A percentile compares a stretch with the other conserved stretches of the same genome.
Evolutionary conservation across 2,113 vertebrate species (phyloP).

Genomic region (Leptodactylus fuscus): DNA sequence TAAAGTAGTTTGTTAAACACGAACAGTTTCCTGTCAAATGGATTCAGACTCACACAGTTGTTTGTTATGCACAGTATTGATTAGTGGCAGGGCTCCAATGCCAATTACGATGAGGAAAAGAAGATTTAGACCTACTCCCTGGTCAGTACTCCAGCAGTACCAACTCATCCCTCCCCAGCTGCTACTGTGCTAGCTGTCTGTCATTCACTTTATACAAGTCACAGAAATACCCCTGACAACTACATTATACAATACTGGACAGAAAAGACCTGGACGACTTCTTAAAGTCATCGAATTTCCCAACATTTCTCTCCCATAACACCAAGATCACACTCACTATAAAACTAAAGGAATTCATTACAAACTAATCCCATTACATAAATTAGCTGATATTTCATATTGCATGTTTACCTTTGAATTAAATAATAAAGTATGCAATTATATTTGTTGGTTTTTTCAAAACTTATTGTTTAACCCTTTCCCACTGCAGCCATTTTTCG

Average conservation of each 20-base stretch:
- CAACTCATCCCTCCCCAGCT: neutral
- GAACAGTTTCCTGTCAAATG: slow-evolving; percentile 19
- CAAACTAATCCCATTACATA: neutral
- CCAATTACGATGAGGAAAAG: slow-evolving; percentile 1
- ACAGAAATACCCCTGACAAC: slow-evolving; percentile 22
- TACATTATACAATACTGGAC: neutral
- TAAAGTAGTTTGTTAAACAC: slow-evolving; percentile 22
- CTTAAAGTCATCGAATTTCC: neutral
- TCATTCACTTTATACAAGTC: slow-evolving; percentile 13
- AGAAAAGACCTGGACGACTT: neutral
- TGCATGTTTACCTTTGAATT: neutral
- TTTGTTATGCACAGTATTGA: slow-evolving; percentile 13
- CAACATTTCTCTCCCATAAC: too few relatives aligned
- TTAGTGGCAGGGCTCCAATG: slow-evolving; percentile 18
- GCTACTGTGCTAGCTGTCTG: neutral
- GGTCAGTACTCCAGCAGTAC: slow-evolving; percentile 8
- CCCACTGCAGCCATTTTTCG: too few relatives aligned
- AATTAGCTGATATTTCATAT: neutral
- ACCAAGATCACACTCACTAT: neutral
- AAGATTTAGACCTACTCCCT: slow-evolving; percentile 24
- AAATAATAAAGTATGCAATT: neutral
- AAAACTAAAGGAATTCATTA: neutral
- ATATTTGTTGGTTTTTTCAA: too few relatives aligned
- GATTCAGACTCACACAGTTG: neutral
- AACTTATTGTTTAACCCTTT: too few relatives aligned